Base-by-base conservation (phyloP, 2,113 vertebrate species). In the Tenrec ecaudatus region DNA sequence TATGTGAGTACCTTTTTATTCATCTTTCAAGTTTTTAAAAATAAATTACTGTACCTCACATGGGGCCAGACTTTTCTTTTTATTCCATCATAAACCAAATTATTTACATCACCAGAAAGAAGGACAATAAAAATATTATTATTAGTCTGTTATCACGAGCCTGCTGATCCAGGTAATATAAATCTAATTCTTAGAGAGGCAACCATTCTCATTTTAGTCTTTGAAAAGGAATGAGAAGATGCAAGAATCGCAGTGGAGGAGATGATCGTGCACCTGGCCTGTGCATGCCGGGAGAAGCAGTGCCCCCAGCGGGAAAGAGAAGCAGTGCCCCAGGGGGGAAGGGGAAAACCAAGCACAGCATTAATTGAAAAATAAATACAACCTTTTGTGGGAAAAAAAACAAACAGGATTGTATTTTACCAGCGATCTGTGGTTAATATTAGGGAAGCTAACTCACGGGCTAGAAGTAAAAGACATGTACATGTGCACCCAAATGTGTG, bases 331-430 rank as follows among this genome's bases (percentile, higher is more conserved):
- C 27, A 43, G 10, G 1, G n/a, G 40, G 3, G 92, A 82, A 79
- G n/a, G 11, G 90, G 15, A 75, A 94, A 90, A 93, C 66, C 25
- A 79, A 95, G n/a, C 36, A 79, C 36, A 90, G 62, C 80, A 95
- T 94, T 89, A 93, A 91, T 43, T 79, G 53, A 91, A 78, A 53
- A 96, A 82, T 82, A 94, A 96, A 94, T 23, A 38, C 25, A 79
- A 82, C 3, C 38, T 86, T 62, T 62, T 62, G 60, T 23, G 12
- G 16, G 60, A 4, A 4, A 68, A 85, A 38, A 88, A 71, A 60
- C 1, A 93, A 94, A 82, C 9, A 81, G 33, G 87, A 88, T 91
- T 91, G 68, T 64, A 64, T 90, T 94, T 82, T 88, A 82, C 86
- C 20, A 85, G 36, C 0, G 95, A 96, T 78, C 27, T 84, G 36